These are phyloP conservation scores for Perizoma affinitatum DNA, from an alignment of 2,888 invertebrate species.

Conservation along the genomic window DNA sequence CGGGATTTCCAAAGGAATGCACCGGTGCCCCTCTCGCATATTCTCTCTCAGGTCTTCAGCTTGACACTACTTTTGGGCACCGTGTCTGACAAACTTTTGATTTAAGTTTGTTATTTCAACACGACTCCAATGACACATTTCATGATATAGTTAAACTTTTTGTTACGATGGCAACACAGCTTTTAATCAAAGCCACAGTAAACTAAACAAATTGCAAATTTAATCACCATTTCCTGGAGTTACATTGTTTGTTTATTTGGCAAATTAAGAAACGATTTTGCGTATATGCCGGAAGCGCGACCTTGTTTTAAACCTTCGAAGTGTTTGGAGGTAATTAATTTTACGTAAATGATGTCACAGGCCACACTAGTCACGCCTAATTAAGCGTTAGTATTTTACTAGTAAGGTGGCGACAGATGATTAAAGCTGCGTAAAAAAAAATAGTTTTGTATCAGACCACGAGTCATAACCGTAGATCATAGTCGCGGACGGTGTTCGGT, in stretches of 20 bases:
- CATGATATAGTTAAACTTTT: neutral
- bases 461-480: no score
- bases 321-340: constrained; percentile 24
- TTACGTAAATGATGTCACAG: constrained; percentile 21
- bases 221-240: constrained; percentile 22
- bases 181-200: constrained; percentile 11
- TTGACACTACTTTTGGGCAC: no score
- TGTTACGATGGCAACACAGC: constrained; percentile 8
- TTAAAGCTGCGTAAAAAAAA: no score
- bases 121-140: neutral
- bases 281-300: constrained; percentile 33
- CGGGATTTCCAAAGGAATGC: no score
- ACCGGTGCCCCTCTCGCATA: no score
- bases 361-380: constrained; percentile 11
- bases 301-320: constrained; percentile 30
- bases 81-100: neutral
- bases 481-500: no score
- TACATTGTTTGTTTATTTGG: constrained; percentile 30
- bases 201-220: constrained; percentile 10
- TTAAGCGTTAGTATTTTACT: neutral
- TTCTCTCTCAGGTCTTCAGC: no score
- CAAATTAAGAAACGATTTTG: constrained; percentile 25
- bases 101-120: neutral
- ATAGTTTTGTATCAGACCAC: neutral
- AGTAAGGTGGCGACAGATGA: neutral